These are phyloP conservation scores for Pandemis corylana DNA, from an alignment of 2,888 invertebrate genomes.

Conservation along the genomic window DNA sequence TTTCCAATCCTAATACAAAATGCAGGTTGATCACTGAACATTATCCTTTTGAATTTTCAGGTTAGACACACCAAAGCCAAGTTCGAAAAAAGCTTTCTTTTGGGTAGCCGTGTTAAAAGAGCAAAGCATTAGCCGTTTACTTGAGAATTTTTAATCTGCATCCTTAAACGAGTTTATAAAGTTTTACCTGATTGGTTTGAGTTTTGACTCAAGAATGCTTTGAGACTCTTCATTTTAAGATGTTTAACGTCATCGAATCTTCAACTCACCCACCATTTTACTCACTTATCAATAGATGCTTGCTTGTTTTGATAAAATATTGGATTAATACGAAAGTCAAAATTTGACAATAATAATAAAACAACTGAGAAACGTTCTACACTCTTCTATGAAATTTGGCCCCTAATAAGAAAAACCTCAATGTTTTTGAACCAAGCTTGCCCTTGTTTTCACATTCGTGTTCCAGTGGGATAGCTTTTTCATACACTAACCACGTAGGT, in stretches of 20 bases:
- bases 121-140: not conserved
- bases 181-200: not conserved
- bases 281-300: no score
- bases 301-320: no score
- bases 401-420: no score
- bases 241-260: no score
- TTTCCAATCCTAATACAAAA: conserved; percentile 29
- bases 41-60: conserved; percentile 31
- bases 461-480: not conserved
- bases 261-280: not conserved
- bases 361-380: no score
- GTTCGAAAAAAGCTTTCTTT: not conserved
- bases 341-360: no score
- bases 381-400: no score
- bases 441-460: not conserved
- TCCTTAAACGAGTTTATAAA: not conserved
- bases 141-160: not conserved
- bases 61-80: not conserved
- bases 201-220: not conserved
- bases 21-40: conserved; percentile 20
- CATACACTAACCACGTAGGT: not conserved
- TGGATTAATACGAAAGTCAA: no score
- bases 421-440: not conserved
- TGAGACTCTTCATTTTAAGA: no score
- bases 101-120: not conserved